phyloP scores from a whole-genome alignment of 2,113 vertebrate genomes.

The Heterotilapia buettikoferi region DNA sequence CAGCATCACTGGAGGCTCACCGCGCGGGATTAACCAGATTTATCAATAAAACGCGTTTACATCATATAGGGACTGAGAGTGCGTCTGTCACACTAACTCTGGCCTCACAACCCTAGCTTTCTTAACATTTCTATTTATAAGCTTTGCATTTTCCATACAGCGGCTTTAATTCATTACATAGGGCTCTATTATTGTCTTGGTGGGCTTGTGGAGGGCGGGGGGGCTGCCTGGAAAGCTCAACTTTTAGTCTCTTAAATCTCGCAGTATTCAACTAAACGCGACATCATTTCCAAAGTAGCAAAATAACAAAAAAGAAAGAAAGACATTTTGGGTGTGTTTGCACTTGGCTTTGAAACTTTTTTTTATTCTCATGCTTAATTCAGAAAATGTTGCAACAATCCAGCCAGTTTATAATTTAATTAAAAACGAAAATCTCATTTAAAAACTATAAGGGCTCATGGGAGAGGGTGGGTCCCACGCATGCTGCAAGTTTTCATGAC shows the following conservation, averaged over 20 bases:
- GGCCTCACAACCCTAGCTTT: neutral
- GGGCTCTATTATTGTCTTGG: neutral
- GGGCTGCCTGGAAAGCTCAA: neutral
- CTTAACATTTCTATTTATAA: neutral
- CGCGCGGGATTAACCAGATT: neutral
- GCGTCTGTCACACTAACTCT: too few species aligned
- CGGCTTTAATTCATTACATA: neutral
- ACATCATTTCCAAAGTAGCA: neutral
- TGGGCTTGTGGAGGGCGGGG: neutral
- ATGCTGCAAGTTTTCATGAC: slow-evolving; percentile 65
- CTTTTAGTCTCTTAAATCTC: neutral
- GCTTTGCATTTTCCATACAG: neutral
- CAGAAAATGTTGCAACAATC: neutral
- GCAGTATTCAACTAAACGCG: neutral
- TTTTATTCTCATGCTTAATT: neutral
- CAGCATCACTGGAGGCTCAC: slow-evolving; percentile 28
- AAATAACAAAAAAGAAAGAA: neutral
- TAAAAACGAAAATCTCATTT: slow-evolving; percentile 12
- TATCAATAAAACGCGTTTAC: neutral
- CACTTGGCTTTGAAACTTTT: neutral
- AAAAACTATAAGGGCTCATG: slow-evolving; percentile 40
- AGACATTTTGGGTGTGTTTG: neutral
- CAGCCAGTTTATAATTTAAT: slow-evolving; percentile 8
- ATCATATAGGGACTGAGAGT: neutral
- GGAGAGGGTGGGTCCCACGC: slow-evolving; percentile 73